These are phyloP conservation scores for Lagodon rhomboides DNA, from an alignment of 2,797 vertebrate genomes.

Conservation along the genomic window DNA sequence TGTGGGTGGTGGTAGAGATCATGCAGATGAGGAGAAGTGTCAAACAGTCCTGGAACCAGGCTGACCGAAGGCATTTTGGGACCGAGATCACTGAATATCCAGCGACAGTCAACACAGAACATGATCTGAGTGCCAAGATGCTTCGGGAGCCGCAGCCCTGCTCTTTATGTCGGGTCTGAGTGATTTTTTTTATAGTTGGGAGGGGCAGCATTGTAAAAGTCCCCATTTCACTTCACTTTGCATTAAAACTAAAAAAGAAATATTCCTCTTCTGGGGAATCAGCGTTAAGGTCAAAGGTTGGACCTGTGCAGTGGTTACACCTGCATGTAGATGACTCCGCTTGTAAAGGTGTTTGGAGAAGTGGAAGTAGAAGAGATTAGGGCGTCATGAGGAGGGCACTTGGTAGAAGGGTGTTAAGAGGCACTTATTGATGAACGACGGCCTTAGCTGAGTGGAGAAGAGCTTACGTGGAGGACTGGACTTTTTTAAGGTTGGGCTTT, in stretches of 20 bases:
- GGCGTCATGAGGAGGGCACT: constrained; percentile 61
- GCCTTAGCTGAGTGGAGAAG: constrained; percentile 59
- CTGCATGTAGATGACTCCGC: constrained; percentile 45
- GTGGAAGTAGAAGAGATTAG: constrained; percentile 50
- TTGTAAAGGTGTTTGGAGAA: constrained; percentile 52
- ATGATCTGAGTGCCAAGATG: constrained; percentile 72
- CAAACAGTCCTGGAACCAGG: constrained; percentile 78
- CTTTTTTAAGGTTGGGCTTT: constrained; percentile 34
- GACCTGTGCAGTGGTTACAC: constrained; percentile 48
- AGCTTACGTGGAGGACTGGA: constrained; percentile 56
- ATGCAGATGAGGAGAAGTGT: constrained; percentile 85
- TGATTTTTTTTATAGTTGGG: constrained; percentile 12
- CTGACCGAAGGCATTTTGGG: constrained; percentile 69
- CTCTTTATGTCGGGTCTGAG: constrained; percentile 53
- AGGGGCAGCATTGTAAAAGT: constrained; percentile 46
- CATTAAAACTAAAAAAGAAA: background rate
- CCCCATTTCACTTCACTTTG: constrained; percentile 4
- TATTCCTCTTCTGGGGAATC: constrained; percentile 18
- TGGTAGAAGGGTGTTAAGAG: constrained; percentile 50
- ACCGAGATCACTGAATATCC: constrained; percentile 57
- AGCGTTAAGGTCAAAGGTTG: background rate
- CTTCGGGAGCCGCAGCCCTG: constrained; percentile 69
- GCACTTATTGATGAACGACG: constrained; percentile 64
- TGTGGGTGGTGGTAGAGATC: constrained; percentile 71
- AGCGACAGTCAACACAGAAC: constrained; percentile 28